Percentiles rank a stretch among this genome's conserved stretches.
These are phyloP conservation scores for Idaea aversata DNA, from an alignment of 2,888 invertebrate genomes.

Conservation along the genomic window DNA sequence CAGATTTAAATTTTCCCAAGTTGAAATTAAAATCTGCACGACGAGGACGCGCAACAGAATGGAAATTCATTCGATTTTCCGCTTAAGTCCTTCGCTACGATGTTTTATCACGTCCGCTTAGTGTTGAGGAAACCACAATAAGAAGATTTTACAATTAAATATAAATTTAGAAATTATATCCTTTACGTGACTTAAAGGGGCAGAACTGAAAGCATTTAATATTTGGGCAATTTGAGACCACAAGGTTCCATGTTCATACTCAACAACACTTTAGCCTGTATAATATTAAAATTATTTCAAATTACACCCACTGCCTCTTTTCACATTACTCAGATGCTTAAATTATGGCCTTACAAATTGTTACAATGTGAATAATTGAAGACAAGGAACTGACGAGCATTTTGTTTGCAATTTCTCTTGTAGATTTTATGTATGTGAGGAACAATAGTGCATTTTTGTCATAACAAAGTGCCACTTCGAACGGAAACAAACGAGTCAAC, in stretches of 20 bases:
- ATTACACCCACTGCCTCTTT: not conserved
- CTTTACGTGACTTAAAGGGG: not conserved
- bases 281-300: not conserved
- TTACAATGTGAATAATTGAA: slow-evolving; percentile 16
- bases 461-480: slow-evolving; percentile 34
- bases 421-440: slow-evolving; percentile 17
- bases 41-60: not conserved
- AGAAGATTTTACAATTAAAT: not conserved
- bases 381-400: slow-evolving; percentile 22
- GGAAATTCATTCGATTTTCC: not conserved
- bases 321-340: slow-evolving; percentile 1
- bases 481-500: slow-evolving; percentile 33
- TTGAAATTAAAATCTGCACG: not conserved
- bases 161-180: not conserved
- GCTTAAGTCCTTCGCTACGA: not conserved
- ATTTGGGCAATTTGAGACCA: not conserved
- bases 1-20: not conserved
- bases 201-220: not conserved
- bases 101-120: not conserved
- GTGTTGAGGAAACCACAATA: not conserved
- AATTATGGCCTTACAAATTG: slow-evolving; percentile 14
- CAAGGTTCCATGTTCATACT: not conserved
- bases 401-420: slow-evolving; percentile 28
- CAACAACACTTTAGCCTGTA: not conserved
- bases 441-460: slow-evolving; percentile 33